Evolutionary conservation across 2,113 vertebrate species (phyloP).

Genomic region (Xenotilapia leptura): DNA sequence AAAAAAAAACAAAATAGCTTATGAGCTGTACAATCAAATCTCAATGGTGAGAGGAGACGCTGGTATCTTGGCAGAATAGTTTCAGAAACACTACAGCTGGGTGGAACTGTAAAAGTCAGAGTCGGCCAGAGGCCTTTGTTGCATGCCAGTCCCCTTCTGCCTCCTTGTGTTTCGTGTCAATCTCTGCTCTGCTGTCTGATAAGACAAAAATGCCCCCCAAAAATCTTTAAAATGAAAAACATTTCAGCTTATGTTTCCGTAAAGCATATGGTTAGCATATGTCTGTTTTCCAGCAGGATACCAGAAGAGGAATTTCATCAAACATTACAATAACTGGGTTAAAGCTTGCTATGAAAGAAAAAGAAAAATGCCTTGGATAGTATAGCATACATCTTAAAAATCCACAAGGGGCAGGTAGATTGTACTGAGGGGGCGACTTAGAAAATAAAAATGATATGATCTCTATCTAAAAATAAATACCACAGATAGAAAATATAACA

Average conservation of each 20-base stretch:
- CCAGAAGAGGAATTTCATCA: constrained; percentile 36
- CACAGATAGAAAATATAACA: constrained; percentile 73
- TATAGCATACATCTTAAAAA: neutral
- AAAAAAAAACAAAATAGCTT: constrained; percentile 67
- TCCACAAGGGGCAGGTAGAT: neutral
- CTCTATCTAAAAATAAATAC: constrained; percentile 77
- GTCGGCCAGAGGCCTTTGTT: constrained; percentile 3
- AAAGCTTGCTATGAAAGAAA: constrained; percentile 44
- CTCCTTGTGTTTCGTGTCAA: neutral
- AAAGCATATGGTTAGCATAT: constrained; percentile 52
- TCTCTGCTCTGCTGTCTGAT: neutral
- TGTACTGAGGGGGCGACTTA: constrained; percentile 3
- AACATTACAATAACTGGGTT: constrained; percentile 49
- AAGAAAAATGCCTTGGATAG: constrained; percentile 13
- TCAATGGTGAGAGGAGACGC: constrained; percentile 23
- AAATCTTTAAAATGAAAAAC: constrained; percentile 18
- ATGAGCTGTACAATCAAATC: constrained; percentile 73
- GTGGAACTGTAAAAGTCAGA: neutral
- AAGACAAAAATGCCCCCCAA: neutral
- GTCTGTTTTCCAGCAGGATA: constrained; percentile 44
- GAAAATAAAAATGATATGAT: constrained; percentile 46
- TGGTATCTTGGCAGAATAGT: neutral
- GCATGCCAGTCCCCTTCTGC: neutral
- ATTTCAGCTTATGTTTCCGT: constrained; percentile 59
- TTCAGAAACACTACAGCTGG: neutral